These are phyloP conservation scores for Bradypodion pumilum DNA, from an alignment of 2,797 vertebrate species.

Conservation along the genomic window DNA sequence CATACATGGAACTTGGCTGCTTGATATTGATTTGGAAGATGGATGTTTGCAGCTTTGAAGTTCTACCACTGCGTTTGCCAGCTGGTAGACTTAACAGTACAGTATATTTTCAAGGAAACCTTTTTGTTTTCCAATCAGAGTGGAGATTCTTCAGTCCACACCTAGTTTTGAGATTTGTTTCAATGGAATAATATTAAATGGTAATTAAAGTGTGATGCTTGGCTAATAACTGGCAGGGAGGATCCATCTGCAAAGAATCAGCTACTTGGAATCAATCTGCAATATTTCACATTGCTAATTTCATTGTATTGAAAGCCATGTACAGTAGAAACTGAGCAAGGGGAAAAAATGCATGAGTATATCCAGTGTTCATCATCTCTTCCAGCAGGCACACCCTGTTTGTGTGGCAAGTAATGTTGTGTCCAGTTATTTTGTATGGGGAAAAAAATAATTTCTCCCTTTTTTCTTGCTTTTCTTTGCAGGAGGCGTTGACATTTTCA, in stretches of 20 bases:
- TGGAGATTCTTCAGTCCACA: not conserved
- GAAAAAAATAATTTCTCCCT: conserved; percentile 48
- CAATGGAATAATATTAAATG: not conserved
- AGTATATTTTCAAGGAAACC: not conserved
- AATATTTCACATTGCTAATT: not conserved
- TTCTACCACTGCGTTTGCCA: not conserved
- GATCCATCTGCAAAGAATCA: not conserved
- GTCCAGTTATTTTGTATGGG: conserved; percentile 10
- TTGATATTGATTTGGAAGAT: not conserved
- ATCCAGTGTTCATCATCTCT: not conserved
- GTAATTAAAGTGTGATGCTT: not conserved
- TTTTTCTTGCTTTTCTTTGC: conserved; percentile 67
- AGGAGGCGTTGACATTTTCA: conserved; percentile 79
- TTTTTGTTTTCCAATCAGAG: not conserved
- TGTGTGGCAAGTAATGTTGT: conserved; percentile 33
- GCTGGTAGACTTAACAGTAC: not conserved
- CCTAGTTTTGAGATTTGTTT: conserved; percentile 8
- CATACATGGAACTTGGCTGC: not conserved
- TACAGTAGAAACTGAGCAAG: not conserved
- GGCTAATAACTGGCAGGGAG: not conserved
- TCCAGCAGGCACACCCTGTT: not conserved
- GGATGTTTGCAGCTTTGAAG: not conserved
- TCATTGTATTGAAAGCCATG: not conserved
- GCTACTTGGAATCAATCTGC: not conserved
- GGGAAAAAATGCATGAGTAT: not conserved